Evolutionary conservation across 2,113 vertebrate genomes (phyloP), one percentile per base, ranked within the genome.

Genomic region (Lipophrys pholis): DNA sequence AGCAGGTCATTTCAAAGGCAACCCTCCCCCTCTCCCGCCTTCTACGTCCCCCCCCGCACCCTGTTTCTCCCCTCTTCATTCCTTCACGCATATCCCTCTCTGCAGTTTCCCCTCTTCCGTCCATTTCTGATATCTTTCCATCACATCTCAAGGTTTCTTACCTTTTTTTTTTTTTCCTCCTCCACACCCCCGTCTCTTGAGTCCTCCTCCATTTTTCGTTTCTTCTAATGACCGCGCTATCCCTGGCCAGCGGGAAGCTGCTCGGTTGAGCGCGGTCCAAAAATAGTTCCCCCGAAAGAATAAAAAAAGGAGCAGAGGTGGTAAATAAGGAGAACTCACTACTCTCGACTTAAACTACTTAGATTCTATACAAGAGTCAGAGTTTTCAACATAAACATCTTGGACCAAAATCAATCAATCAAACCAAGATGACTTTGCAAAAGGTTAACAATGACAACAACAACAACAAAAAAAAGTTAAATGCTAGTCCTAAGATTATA

Each of bases 1-100:
- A 83, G 78, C 76, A 88, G 91, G 92, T 90, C 82, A 55, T 91
- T 88, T 93, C 87, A 93, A 91, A 88, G 90, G 80, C 91, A 76
- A 2, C 71, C 58, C 59, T 42, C 70, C 8, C 3, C 69, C 61
- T 56, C 45, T 68, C 8, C 8, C 59, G 21, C 4, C 21, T 30
- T n/a, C 39, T 15, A 11, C 45, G 11, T 41, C 70, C 8, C 3
- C 69, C 61, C 59, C 8, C 59, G 4, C 21, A 30, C 21, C 12
- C 39, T 14, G 12, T 41, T 11, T 45, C 41, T 21, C 11, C 36
- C 54, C 45, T 7, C 36, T 69, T 67, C 30, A 46, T 30, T 41
- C 2, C 42, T 55, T 39, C 52, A 64, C 11, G n/a, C 3, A 38
- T 38, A 3, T 36, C 0, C 4, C 4, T 14, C 30, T 45, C 12